Conservation (phyloP, 2,888 invertebrate species). For the Folsomia manolachei region DNA sequence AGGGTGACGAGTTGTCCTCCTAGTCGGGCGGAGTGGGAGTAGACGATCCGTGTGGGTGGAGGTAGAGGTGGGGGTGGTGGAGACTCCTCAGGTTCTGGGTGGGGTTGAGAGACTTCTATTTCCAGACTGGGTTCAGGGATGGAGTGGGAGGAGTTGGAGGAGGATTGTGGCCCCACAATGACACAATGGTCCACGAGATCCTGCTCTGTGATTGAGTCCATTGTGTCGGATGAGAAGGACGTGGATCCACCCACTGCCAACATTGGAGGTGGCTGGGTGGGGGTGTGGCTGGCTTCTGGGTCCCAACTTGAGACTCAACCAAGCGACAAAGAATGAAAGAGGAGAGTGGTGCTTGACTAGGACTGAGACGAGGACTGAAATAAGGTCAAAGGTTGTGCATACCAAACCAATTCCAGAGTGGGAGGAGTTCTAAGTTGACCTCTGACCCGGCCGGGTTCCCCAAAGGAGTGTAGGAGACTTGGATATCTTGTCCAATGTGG, state of each 20-base stretch:
- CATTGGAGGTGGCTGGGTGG: slow-evolving; percentile 12
- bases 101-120: slow-evolving; percentile 28
- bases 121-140: neutral
- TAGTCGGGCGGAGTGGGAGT: neutral
- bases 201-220: slow-evolving; percentile 37
- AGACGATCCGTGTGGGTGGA: neutral
- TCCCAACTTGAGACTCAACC: too few relatives aligned
- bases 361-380: too few relatives aligned
- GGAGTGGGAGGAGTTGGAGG: slow-evolving; percentile 18
- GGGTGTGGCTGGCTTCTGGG: too few relatives aligned
- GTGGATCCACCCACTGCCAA: slow-evolving; percentile 32
- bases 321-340: too few relatives aligned
- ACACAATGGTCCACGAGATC: slow-evolving; percentile 36
- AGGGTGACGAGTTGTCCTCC: neutral
- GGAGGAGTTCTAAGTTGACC: too few relatives aligned
- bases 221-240: slow-evolving; percentile 32
- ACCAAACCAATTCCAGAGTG: too few relatives aligned
- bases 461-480: too few relatives aligned
- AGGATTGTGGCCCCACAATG: slow-evolving; percentile 27
- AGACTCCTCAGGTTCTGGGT: slow-evolving; percentile 22
- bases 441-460: too few relatives aligned
- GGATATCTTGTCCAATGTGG: too few relatives aligned
- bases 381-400: too few relatives aligned
- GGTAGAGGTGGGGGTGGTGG: slow-evolving; percentile 18
- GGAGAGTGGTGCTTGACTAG: too few relatives aligned